Percentiles rank a stretch among this genome's conserved stretches.
Conservation (phyloP, 2,888 invertebrate genomes). For the Drosophila infuscata region DNA sequence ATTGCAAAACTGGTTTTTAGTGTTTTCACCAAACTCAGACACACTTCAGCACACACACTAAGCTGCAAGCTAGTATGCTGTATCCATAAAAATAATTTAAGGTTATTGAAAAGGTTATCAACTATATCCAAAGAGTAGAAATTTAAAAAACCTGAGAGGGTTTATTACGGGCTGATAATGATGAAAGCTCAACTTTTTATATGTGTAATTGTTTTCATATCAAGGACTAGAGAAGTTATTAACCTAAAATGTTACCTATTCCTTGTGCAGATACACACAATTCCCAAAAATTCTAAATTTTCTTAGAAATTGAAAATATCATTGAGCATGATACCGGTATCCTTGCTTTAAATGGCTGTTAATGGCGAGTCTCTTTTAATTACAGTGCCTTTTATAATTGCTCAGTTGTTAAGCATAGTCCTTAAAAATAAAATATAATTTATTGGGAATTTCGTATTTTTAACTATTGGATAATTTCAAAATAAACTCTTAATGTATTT, state of each 20-base stretch:
- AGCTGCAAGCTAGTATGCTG: slow-evolving; percentile 30
- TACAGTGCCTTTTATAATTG: too few relatives aligned
- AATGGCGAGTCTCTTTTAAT: too few relatives aligned
- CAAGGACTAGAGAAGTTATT: neutral
- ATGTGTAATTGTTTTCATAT: neutral
- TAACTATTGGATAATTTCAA: too few relatives aligned
- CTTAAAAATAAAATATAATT: too few relatives aligned
- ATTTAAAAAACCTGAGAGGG: neutral
- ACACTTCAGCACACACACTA: neutral
- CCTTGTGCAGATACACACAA: neutral
- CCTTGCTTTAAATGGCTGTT: too few relatives aligned
- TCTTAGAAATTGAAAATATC: too few relatives aligned
- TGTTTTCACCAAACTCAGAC: slow-evolving; percentile 24
- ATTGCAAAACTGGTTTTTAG: slow-evolving; percentile 73
- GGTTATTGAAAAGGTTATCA: slow-evolving; percentile 10
- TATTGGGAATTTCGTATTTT: too few relatives aligned
- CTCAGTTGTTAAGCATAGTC: too few relatives aligned
- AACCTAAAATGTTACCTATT: neutral
- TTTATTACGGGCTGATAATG: neutral
- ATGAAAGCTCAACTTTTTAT: neutral
- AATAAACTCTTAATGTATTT: too few relatives aligned
- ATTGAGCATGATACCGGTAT: too few relatives aligned
- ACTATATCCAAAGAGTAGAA: neutral
- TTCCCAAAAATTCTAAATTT: too few relatives aligned
- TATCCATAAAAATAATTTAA: slow-evolving; percentile 15